These are phyloP conservation scores for Sebastes cheni DNA, from an alignment of 2,797 vertebrate genomes.

Conservation along the genomic window DNA sequence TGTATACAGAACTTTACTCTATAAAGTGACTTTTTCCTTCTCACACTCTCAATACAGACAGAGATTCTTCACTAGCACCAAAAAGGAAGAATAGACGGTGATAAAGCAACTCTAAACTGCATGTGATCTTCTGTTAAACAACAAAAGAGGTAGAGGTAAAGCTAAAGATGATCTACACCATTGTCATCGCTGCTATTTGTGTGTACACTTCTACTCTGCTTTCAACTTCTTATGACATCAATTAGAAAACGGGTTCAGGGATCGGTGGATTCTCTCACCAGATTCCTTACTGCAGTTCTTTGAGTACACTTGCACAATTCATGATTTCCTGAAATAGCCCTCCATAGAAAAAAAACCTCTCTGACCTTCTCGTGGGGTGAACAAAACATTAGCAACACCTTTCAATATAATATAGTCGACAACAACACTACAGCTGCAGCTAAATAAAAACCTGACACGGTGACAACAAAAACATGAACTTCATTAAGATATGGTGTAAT, in stretches of 20 bases:
- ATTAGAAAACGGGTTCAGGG: not conserved
- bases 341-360: not conserved
- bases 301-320: not conserved
- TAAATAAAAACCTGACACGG: not conserved
- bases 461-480: not conserved
- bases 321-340: not conserved
- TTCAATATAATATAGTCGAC: not conserved
- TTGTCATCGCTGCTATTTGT: not conserved
- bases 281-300: not conserved
- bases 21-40: conserved; percentile 8
- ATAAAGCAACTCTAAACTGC: not conserved
- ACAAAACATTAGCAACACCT: not conserved
- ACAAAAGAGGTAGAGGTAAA: not conserved
- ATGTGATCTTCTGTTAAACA: not conserved
- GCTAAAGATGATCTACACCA: not conserved
- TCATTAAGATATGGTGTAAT: not conserved
- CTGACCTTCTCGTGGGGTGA: not conserved
- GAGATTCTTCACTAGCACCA: not conserved
- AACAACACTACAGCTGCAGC: not conserved
- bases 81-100: not conserved
- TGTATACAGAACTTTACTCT: not conserved
- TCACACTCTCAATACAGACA: conserved; percentile 1
- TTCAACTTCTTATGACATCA: not conserved
- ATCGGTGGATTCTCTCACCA: not conserved
- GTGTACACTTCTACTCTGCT: not conserved